Percentiles rank a stretch among this genome's conserved stretches.
Evolutionary conservation across 2,888 invertebrate species (phyloP).

Genomic region (Drosophila melanosoma): DNA sequence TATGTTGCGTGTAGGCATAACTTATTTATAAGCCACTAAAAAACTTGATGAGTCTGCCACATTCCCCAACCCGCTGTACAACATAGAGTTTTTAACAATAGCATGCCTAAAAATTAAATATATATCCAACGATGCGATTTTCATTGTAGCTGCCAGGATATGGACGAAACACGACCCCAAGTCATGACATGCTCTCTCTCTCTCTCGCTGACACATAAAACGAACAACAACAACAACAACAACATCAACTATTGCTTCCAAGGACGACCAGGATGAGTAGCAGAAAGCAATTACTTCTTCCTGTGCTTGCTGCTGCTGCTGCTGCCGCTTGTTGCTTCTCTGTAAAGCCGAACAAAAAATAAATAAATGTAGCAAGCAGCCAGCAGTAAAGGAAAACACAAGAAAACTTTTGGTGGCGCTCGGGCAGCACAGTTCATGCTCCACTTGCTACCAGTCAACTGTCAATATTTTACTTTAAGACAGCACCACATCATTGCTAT

Average conservation of each 20-base stretch:
- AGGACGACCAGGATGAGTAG: constrained; percentile 63
- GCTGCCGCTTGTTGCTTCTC: constrained; percentile 69
- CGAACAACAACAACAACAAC: constrained; percentile 8
- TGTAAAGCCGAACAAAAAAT: constrained; percentile 32
- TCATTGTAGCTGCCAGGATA: constrained; percentile 49
- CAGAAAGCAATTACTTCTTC: constrained; percentile 80
- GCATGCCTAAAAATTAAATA: constrained; percentile 62
- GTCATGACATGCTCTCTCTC: constrained; percentile 41
- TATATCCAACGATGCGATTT: constrained; percentile 50
- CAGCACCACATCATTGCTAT: constrained; percentile 77
- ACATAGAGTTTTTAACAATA: constrained; percentile 29
- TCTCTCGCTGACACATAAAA: constrained; percentile 43
- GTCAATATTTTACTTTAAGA: constrained; percentile 81
- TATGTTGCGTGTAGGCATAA: constrained; percentile 34
- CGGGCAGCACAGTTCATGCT: constrained; percentile 67
- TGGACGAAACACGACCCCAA: constrained; percentile 47
- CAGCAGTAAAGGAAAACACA: constrained; percentile 20
- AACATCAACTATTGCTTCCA: constrained; percentile 37
- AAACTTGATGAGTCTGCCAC: constrained; percentile 23
- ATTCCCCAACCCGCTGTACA: background rate
- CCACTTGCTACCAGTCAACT: constrained; percentile 75
- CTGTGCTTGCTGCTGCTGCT: constrained; percentile 20
- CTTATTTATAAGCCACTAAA: constrained; percentile 53
- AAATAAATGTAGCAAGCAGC: constrained; percentile 5
- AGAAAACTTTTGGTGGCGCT: constrained; percentile 61